phyloP scores from a whole-genome alignment of 2,888 invertebrate genomes.

The Thereva unica region DNA sequence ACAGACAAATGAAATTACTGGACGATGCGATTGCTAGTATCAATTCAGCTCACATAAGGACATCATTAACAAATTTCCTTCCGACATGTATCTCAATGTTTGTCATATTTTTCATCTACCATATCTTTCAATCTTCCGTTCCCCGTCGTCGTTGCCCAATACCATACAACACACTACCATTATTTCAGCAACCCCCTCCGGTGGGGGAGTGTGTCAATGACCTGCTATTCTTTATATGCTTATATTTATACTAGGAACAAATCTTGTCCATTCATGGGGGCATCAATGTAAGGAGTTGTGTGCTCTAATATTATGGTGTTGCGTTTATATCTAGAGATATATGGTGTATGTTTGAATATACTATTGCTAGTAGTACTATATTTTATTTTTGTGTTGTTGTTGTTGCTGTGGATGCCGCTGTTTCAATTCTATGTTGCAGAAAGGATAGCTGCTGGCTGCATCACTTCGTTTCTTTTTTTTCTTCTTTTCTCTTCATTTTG shows the following conservation, averaged over 20 bases:
- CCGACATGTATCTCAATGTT: constrained; percentile 24
- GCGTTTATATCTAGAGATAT: no score
- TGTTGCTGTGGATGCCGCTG: background rate
- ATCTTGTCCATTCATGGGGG: constrained; percentile 14
- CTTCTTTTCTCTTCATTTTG: constrained; percentile 4
- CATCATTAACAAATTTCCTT: constrained; percentile 34
- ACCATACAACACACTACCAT: no score
- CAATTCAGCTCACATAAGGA: constrained; percentile 29
- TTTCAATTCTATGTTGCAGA: no score
- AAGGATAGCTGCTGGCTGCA: background rate
- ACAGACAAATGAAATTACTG: constrained; percentile 21
- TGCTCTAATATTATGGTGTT: no score
- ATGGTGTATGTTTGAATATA: no score
- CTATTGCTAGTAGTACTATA: no score
- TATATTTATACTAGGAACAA: constrained; percentile 21
- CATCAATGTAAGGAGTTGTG: background rate
- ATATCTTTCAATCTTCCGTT: constrained; percentile 25
- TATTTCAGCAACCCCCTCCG: no score
- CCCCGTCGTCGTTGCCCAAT: constrained; percentile 7
- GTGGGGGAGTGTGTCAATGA: constrained; percentile 23
- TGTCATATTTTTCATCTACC: constrained; percentile 18
- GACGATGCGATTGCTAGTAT: constrained; percentile 13
- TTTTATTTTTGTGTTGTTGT: background rate
- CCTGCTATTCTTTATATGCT: constrained; percentile 20
- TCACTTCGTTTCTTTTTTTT: constrained; percentile 15